Conservation (phyloP, 2,888 invertebrate species). For the Ornithoptera priamus region DNA sequence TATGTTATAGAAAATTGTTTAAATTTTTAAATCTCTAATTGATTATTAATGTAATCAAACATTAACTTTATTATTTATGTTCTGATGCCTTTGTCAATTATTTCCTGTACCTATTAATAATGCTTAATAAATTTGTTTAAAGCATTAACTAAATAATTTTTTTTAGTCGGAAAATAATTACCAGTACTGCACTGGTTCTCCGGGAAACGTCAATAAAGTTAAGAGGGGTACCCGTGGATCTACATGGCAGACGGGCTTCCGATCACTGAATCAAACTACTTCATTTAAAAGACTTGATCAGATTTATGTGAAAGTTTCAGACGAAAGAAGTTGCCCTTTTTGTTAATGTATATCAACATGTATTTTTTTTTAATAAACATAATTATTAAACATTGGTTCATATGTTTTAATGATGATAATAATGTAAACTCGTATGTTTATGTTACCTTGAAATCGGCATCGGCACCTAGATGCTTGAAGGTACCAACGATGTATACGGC, state of each 20-base stretch:
- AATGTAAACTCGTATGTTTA: background rate
- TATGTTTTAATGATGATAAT: too few species aligned
- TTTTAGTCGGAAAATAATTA: too few species aligned
- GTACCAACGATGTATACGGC: constrained; percentile 90
- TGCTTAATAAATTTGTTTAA: too few species aligned
- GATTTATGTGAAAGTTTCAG: constrained; percentile 2
- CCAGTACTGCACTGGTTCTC: too few species aligned
- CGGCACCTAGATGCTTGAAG: constrained; percentile 84
- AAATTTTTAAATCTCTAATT: too few species aligned
- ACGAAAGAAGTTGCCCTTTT: background rate
- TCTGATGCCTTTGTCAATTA: too few species aligned
- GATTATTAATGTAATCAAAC: too few species aligned
- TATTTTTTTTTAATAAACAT: background rate
- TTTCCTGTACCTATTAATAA: too few species aligned
- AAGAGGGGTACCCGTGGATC: background rate
- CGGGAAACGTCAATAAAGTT: background rate
- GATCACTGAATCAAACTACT: background rate
- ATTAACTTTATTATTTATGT: too few species aligned
- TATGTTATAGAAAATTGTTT: too few species aligned
- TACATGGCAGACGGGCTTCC: background rate
- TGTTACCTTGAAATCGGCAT: constrained; percentile 87
- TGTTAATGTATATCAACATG: background rate
- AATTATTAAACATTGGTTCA: too few species aligned
- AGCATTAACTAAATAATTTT: too few species aligned
- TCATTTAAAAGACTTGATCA: background rate